Evolutionary conservation across 1,140 invertebrate genomes (phyloP).

Genomic region (Dinoponera quadriceps): DNA sequence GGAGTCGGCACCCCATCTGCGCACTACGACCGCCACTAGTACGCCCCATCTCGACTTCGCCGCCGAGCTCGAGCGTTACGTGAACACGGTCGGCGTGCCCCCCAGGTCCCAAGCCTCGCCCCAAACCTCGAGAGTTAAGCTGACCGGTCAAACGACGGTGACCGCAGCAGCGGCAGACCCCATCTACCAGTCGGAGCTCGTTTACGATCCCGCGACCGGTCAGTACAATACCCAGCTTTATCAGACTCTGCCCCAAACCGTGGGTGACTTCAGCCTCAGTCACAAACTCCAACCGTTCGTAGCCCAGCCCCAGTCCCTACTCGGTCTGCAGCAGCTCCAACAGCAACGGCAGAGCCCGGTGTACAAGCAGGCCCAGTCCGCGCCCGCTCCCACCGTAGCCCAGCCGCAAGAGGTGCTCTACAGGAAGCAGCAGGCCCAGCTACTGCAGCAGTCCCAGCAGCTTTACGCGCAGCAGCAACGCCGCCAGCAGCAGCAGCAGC

Average conservation of each 20-base stretch:
- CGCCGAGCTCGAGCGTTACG: constrained; percentile 91
- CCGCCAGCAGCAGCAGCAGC: constrained; percentile 88
- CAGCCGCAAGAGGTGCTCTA: constrained; percentile 89
- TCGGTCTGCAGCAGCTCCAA: constrained; percentile 72
- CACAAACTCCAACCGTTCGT: constrained; percentile 91
- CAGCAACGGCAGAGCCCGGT: constrained; percentile 72
- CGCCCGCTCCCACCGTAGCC: constrained; percentile 68
- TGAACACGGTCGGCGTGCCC: constrained; percentile 90
- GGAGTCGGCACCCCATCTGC: constrained; percentile 82
- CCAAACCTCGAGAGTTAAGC: constrained; percentile 72
- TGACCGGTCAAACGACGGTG: constrained; percentile 78
- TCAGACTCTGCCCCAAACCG: constrained; percentile 90
- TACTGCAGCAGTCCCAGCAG: constrained; percentile 90
- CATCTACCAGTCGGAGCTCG: constrained; percentile 91
- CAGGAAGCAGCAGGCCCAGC: constrained; percentile 89
- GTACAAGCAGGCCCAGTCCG: constrained; percentile 79
- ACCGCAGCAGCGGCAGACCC: constrained; percentile 84
- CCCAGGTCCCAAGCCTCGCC: constrained; percentile 62
- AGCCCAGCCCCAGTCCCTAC: constrained; percentile 85
- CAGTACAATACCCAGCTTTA: constrained; percentile 93
- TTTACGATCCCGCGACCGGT: constrained; percentile 91
- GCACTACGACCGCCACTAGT: constrained; percentile 79
- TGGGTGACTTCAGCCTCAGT: constrained; percentile 90
- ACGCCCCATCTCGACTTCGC: constrained; percentile 89
- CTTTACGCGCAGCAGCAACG: constrained; percentile 90